Percentiles rank a stretch among this genome's conserved stretches.
These are phyloP conservation scores for Enteromius treurensis DNA, from an alignment of 2,797 vertebrate species.

Conservation along the genomic window DNA sequence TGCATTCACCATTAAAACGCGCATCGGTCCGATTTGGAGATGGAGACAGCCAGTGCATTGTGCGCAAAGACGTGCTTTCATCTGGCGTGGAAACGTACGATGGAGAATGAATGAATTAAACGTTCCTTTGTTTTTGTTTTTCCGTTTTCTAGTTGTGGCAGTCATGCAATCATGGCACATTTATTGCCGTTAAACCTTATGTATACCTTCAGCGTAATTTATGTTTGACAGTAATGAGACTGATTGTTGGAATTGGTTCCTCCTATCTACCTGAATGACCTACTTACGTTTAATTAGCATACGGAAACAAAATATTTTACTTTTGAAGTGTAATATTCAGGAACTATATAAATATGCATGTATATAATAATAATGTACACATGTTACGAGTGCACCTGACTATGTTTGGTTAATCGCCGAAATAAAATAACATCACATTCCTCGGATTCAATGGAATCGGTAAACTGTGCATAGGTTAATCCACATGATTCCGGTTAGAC, in stretches of 20 bases:
- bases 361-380: not conserved
- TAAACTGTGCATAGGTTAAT: not conserved
- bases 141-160: not conserved
- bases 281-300: conserved; percentile 4
- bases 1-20: not conserved
- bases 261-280: not conserved
- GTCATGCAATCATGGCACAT: not conserved
- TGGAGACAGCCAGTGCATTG: not conserved
- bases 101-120: not conserved
- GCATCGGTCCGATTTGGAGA: not conserved
- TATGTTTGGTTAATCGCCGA: not conserved
- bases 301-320: too few relatives aligned
- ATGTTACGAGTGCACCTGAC: not conserved
- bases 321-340: not conserved
- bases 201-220: not conserved
- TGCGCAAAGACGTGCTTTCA: not conserved
- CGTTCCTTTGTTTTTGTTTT: not conserved
- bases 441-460: not conserved
- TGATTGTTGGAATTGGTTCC: not conserved
- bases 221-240: not conserved
- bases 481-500: not conserved
- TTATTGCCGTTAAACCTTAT: not conserved
- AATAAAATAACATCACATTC: conserved; percentile 10
- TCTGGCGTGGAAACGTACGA: conserved; percentile 5
- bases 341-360: not conserved